Base-by-base conservation (phyloP, 37 sponge, comb jelly and placozoan genomes). In the Aplysina aerophoba region DNA sequence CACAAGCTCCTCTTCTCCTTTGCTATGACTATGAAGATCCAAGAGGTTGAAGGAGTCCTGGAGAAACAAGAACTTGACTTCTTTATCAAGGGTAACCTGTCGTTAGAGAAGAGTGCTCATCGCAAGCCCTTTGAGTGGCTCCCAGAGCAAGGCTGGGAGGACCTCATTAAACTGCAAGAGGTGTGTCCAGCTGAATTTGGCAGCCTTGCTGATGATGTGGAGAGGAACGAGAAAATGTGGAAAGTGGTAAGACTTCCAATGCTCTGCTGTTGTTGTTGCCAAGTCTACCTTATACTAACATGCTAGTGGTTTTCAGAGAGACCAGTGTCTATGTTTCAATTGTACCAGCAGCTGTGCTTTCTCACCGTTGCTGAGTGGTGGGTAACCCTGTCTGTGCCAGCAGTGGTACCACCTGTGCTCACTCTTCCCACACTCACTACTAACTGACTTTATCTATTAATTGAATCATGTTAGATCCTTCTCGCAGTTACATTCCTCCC, bases 91-190 rank as follows among this genome's bases (percentile, higher is more conserved):
- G 99, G 99, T 28, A 99, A 92, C 87, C 91, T 99, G 19, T 91
- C 97, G 4, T 88, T 99, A 38, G 99, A 99, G 88, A 99, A 99
- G 88, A 97, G 87, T 84, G 35, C 91, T 2, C 82, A 94, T 22
- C 64, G 79, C 35, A 94, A 92, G 91, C 97, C 99, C 14, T 89
- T 85, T 90, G 87, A 93, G 72, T 99, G 99, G 99, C 64, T 99
- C 8, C 99, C 99, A 20, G 99, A 99, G 38, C 99, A 99, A 77
- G 97, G 99, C 16, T 99, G 99, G 99, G 99, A 99, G 81, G 99
- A 99, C 85, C 56, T 97, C 65, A 87, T 94, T 39, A 91, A 91
- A 59, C 91, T 99, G 56, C 86, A 59, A 31, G 80, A 90, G 79
- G 79, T 93, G 0, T 84, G 81, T 24, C 83, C 90, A 14, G 91